phyloP scores from a whole-genome alignment of 1,140 invertebrate species.

The Venturia canescens region DNA sequence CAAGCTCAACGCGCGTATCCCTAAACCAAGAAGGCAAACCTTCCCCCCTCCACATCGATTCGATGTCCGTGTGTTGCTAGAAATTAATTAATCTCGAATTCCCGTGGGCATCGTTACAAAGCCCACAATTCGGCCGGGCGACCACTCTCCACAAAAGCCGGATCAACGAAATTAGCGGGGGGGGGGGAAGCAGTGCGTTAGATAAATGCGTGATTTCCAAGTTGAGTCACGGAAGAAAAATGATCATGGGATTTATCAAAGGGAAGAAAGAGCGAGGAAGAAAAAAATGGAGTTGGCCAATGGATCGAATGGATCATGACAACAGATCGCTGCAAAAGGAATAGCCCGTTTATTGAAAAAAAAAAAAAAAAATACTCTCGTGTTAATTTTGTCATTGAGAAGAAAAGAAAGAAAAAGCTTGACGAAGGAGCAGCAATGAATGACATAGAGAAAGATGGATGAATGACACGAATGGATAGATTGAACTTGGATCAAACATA shows the following conservation, averaged over 20 bases:
- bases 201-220: not conserved
- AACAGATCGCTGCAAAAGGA: not conserved
- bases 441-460: not conserved
- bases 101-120: conserved; percentile 24
- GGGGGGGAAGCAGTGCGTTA: not conserved
- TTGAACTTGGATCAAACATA: not conserved
- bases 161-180: not conserved
- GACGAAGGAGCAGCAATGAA: not conserved
- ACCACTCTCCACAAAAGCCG: not conserved
- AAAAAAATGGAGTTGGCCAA: not conserved
- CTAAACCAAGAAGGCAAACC: not conserved
- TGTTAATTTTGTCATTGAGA: not conserved
- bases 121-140: not conserved
- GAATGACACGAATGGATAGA: conserved; percentile 2
- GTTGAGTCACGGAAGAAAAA: not conserved
- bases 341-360: not conserved
- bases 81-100: conserved; percentile 37
- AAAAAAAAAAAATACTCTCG: conserved; percentile 11
- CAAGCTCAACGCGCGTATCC: not conserved
- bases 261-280: not conserved
- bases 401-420: not conserved
- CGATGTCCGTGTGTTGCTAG: not conserved
- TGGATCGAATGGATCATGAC: not conserved
- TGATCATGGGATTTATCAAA: not conserved
- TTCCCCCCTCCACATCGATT: conserved; percentile 24